Conservation (phyloP, 2,888 invertebrate genomes). For the Allacma fusca region DNA sequence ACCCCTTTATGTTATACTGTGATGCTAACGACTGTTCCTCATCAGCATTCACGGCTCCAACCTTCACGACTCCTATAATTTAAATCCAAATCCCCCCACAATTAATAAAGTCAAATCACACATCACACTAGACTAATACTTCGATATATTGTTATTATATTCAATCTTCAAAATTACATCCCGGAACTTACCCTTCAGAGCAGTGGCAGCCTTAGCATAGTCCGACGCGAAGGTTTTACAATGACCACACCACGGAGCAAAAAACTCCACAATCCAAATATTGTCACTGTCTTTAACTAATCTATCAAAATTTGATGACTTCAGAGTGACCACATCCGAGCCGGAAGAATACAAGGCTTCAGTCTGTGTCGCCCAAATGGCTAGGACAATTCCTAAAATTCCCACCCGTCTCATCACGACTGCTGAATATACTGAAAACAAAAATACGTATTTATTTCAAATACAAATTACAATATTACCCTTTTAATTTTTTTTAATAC, state of each 20-base stretch:
- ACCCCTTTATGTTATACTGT: conserved; percentile 85
- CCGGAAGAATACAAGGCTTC: conserved; percentile 61
- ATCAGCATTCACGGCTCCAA: conserved; percentile 94
- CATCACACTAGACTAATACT: neutral
- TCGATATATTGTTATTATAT: neutral
- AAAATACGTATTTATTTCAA: neutral
- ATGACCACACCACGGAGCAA: conserved; percentile 83
- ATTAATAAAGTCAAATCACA: conserved; percentile 49
- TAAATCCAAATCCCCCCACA: no score
- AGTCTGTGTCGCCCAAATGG: neutral
- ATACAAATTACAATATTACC: no score
- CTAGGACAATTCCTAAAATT: neutral
- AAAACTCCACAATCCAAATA: conserved; percentile 96
- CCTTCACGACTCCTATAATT: conserved; percentile 84
- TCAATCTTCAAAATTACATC: no score
- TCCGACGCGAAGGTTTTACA: conserved; percentile 89
- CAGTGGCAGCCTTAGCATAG: conserved; percentile 91
- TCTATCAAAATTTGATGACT: conserved; percentile 85
- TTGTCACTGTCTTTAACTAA: conserved; percentile 83
- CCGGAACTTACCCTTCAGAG: conserved; percentile 88
- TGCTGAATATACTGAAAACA: neutral
- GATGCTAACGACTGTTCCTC: conserved; percentile 82
- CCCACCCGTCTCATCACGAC: neutral
- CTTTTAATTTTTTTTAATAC: no score
- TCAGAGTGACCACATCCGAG: conserved; percentile 84